These are phyloP conservation scores for Pseudococcus longispinus DNA, from an alignment of 2,888 invertebrate species.

Conservation along the genomic window DNA sequence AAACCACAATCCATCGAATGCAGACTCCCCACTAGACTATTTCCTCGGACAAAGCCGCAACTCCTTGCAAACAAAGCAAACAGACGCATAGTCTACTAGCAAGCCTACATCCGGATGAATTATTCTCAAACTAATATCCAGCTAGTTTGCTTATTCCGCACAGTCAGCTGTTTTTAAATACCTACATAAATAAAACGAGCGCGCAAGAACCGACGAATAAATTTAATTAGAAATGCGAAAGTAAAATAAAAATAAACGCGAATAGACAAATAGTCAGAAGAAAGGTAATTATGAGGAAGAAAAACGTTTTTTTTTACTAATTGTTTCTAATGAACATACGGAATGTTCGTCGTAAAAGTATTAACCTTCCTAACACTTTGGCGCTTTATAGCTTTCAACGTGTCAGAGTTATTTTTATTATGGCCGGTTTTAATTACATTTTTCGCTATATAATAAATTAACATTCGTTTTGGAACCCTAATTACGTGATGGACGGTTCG, in stretches of 20 bases:
- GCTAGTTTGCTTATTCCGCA: not conserved
- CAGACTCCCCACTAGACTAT: too few relatives aligned
- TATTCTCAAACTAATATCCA: too few relatives aligned
- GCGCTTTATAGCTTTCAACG: constrained; percentile 28
- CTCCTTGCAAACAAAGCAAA: too few relatives aligned
- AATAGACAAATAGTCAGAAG: constrained; percentile 3
- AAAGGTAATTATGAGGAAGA: constrained; percentile 33
- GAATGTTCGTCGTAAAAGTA: constrained; percentile 24
- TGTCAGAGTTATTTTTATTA: constrained; percentile 52
- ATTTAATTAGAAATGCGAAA: constrained; percentile 15
- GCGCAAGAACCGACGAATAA: not conserved
- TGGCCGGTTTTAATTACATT: constrained; percentile 46
- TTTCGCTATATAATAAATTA: constrained; percentile 51
- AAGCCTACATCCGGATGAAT: too few relatives aligned
- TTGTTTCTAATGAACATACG: constrained; percentile 19
- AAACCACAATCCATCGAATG: too few relatives aligned
- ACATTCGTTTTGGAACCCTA: constrained; percentile 50
- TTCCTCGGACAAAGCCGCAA: too few relatives aligned
- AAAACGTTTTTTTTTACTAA: constrained; percentile 33
- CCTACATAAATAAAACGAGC: not conserved
- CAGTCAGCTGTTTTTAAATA: not conserved
- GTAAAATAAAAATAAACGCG: not conserved
- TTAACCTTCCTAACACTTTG: constrained; percentile 18
- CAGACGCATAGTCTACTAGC: too few relatives aligned
- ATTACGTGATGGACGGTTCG: constrained; percentile 35